Evolutionary conservation across 92 coral and sea anemone genomes (phyloP), one percentile per base, ranked within the genome.

Genomic region (Ricordea florida): DNA sequence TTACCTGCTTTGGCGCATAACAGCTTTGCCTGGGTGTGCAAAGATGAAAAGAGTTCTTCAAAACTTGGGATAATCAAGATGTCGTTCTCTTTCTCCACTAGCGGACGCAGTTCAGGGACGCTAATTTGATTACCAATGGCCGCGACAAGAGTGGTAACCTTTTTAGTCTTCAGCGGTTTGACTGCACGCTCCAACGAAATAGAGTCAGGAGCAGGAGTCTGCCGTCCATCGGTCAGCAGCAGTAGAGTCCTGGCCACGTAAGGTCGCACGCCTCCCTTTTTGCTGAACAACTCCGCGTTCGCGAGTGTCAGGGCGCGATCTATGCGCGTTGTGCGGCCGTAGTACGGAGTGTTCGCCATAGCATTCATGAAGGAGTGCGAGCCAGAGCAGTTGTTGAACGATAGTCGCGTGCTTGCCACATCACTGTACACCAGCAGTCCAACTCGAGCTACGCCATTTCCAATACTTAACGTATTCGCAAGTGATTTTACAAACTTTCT

Each of bases 161-260:
- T 82, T 48, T 90, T 93, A 30, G 53, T 78, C 49, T 65, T 76
- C 11, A 90, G 79, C 4, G 92, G 78, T 36, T 43, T 58, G 1
- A 76, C 93, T 26, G 93, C 90, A 16, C 58, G 63, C 38, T 67
- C 76, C 40, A 88, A 74, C 9, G 93, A 68, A 23, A 76, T 41
- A 25, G 78, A 65, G 27, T 76, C 93, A 0, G 84, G 77, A 13
- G 73, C 78, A 14, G 33, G 49, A 24, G 80, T 79, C 74, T 91
- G 94, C 58, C 60, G 76, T 15, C 96, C 98, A 72, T 93, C 90
- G 22, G 98, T 86, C 7, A 93, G 64, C 17, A 93, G 52, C 33
- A 90, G 59, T 26, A 90, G 57, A 7, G 83, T 65, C 33, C 81
- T 88, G 21, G 96, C 55, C 9, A 66, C 86, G 41, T 88, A 64